Base-by-base conservation (phyloP, 1,140 invertebrate genomes). In the Lordiphosa collinella region DNA sequence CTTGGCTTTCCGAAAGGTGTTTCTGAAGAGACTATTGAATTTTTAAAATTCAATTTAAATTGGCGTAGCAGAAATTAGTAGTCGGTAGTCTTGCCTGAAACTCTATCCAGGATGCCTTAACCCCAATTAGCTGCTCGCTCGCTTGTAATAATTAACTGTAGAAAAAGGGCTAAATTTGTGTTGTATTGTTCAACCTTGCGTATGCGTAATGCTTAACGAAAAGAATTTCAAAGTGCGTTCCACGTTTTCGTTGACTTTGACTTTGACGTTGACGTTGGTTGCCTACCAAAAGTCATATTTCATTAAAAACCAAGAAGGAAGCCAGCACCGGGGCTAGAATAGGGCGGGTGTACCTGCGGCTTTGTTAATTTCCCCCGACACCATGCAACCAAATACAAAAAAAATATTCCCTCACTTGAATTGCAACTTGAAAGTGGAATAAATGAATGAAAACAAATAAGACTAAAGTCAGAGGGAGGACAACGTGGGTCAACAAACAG, bases 31-130 rank as follows among this genome's bases (percentile, higher is more conserved):
- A 67, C 48, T 67, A 73, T 40, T 84, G 57, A 82, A 84, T 84
- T 73, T 84, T 84, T 84, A 84, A 84, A 84, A 84, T 84, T 84
- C 78, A 73, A 84, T 84, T 84, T 84, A 72, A 78, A 84, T 84
- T 76, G 60, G 72, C n/a, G n/a, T n/a, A n/a, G n/a, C n/a, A 53
- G 40, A 60, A 75, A 75, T 74, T 58, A 18, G 16, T 18, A 18
- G 16, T 18, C 16, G 3, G 16, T n/a, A n/a, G n/a, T n/a, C n/a
- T n/a, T 3, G 3, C 2, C 16, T 18, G 16, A 18, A 18, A 18
- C 3, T 3, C 16, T 2, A 18, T 18, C 3, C 16, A 2, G 16
- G 2, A 18, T 18, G 65, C 51, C 49, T 62, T 62, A 62, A 59
- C 59, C 61, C 62, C 71, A 82, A 82, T 82, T 82, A 82, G 78